Evolutionary conservation across 2,888 invertebrate species (phyloP), one percentile per base, ranked within the genome.

Genomic region (Podabrus alpinus): DNA sequence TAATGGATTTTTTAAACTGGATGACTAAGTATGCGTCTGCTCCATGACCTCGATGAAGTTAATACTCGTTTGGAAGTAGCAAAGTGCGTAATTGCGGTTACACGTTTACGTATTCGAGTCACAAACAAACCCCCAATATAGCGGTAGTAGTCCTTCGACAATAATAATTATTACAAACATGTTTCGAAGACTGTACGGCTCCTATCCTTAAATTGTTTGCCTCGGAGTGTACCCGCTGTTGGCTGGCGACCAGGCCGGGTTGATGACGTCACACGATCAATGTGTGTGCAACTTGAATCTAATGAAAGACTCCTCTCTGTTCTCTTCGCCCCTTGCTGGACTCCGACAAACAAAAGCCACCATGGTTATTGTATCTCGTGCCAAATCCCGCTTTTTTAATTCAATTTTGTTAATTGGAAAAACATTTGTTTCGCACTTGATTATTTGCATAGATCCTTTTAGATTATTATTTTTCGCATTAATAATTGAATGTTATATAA

Each of bases 181-280:
- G 72, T 75, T 72, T 62, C 15, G n/a, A 59, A 70, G 74, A 73
- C 71, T 76, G 76, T 76, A 76, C 76, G 66, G 71, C 73, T 76
- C 71, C 71, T 75, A 67, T 71, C 73, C 71, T 69, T 73, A 73
- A 73, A 74, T 60, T 76, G 75, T 13, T 59, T 72, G 61, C 66
- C 64, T 19, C 75, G 59, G 78, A 80, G 69, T 80, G 77, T 80
- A 79, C 79, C 67, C 68, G 79, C 76, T 77, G 77, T 78, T 80
- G 79, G 80, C 79, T 72, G 79, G 75, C 77, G 76, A 78, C 79
- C 79, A 80, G 79, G 78, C 80, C 79, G 80, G 79, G 78, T 69
- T 69, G 67, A 70, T 80, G 80, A 80, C 80, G 80, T 80, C 79
- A 80, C 74, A 69, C 80, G 80, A 80, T 80, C 80, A 80, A 80